These are phyloP conservation scores for Anhinga rufa DNA, from an alignment of 2,113 vertebrate species.

Conservation along the genomic window DNA sequence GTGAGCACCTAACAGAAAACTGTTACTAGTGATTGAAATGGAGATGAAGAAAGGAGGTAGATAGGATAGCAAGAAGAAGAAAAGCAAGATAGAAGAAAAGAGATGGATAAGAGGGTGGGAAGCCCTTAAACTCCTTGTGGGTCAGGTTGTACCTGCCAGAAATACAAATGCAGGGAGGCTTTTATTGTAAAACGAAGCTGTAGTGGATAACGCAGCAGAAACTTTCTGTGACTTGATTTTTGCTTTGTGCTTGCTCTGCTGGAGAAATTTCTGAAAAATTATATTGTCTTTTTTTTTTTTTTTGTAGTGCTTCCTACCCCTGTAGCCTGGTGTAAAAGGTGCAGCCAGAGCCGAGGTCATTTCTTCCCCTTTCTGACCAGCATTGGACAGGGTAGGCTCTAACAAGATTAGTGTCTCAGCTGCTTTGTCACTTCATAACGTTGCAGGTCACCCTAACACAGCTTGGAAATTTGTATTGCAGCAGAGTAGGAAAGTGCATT, in stretches of 20 bases:
- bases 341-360: background rate
- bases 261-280: background rate
- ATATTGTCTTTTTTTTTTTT: background rate
- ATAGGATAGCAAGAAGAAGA: background rate
- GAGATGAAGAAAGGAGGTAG: background rate
- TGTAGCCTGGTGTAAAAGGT: background rate
- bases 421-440: background rate
- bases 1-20: background rate
- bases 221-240: background rate
- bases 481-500: background rate
- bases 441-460: background rate
- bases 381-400: background rate
- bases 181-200: background rate
- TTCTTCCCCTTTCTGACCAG: background rate
- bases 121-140: background rate
- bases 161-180: background rate
- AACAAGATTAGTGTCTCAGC: background rate
- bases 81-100: background rate
- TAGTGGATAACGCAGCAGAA: background rate
- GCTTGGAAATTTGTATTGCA: background rate
- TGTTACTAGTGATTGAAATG: background rate
- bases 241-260: background rate
- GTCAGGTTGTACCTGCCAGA: background rate
- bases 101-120: background rate
- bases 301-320: background rate